Conservation (phyloP, 2,113 vertebrate genomes). For the Scartelaos histophorus region DNA sequence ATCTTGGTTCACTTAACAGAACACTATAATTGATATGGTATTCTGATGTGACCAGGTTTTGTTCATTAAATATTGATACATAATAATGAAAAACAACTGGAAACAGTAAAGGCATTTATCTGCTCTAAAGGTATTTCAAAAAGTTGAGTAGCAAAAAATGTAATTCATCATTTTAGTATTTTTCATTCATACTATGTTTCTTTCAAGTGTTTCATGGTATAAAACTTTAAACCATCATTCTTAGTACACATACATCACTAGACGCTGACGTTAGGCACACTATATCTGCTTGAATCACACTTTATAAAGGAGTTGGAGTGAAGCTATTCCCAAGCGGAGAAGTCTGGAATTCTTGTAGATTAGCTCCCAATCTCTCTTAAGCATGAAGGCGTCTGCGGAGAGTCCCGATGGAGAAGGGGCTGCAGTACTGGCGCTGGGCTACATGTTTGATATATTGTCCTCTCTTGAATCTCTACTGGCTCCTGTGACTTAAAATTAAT, state of each 20-base stretch:
- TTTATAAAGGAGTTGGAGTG: not conserved
- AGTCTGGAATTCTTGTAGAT: constrained; percentile 50
- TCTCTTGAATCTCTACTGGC: constrained; percentile 11
- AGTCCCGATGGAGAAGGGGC: constrained; percentile 18
- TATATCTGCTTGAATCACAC: constrained; percentile 35
- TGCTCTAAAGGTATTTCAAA: too few relatives aligned
- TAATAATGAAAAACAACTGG: not conserved
- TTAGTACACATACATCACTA: not conserved
- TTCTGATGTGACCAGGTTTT: not conserved
- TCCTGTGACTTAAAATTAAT: constrained; percentile 25
- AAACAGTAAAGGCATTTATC: not conserved
- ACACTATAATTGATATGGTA: not conserved
- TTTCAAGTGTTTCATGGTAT: not conserved
- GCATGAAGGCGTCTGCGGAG: constrained; percentile 36
- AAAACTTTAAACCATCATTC: not conserved
- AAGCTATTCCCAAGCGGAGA: constrained; percentile 39
- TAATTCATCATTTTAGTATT: too few relatives aligned
- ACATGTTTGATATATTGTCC: constrained; percentile 21
- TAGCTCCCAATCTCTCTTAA: constrained; percentile 43
- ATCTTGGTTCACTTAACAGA: not conserved
- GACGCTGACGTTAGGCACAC: constrained; percentile 25
- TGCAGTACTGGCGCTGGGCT: constrained; percentile 21
- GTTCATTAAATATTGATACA: not conserved
- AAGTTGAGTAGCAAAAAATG: too few relatives aligned
- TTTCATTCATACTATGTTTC: too few relatives aligned